Percentiles rank a stretch among this genome's conserved stretches.
Conservation (phyloP, 2,888 invertebrate species). For the Serrognathus titanus region DNA sequence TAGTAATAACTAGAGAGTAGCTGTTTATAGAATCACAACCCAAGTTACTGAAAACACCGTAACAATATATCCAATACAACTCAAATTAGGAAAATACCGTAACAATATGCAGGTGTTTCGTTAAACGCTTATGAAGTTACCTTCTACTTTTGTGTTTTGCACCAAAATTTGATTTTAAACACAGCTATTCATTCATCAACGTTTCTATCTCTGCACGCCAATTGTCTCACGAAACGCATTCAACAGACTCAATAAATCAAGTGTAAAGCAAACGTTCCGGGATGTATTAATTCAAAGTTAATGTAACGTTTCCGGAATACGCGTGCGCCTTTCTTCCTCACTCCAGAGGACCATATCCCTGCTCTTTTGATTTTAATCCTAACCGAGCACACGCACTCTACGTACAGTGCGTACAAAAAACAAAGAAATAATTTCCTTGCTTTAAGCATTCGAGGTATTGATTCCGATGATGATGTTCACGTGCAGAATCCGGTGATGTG, state of each 20-base stretch:
- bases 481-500: conserved; percentile 17
- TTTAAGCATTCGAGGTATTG: no score
- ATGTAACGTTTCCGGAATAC: conserved; percentile 17
- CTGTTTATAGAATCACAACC: no score
- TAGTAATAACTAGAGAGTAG: no score
- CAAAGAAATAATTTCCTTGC: no score
- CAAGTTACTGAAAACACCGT: no score
- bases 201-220: not conserved
- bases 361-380: not conserved
- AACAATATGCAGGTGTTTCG: no score
- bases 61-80: no score
- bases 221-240: conserved; percentile 8
- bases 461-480: no score
- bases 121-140: no score
- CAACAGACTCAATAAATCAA: conserved; percentile 22
- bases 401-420: no score
- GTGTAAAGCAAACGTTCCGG: conserved; percentile 23
- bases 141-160: no score
- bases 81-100: no score
- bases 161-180: not conserved
- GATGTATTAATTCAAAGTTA: conserved; percentile 19
- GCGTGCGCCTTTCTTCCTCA: conserved; percentile 4
- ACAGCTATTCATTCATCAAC: not conserved
- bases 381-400: not conserved
- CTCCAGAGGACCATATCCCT: not conserved